Conservation (phyloP, 2,888 invertebrate genomes). For the Eustalomyia histrio region DNA sequence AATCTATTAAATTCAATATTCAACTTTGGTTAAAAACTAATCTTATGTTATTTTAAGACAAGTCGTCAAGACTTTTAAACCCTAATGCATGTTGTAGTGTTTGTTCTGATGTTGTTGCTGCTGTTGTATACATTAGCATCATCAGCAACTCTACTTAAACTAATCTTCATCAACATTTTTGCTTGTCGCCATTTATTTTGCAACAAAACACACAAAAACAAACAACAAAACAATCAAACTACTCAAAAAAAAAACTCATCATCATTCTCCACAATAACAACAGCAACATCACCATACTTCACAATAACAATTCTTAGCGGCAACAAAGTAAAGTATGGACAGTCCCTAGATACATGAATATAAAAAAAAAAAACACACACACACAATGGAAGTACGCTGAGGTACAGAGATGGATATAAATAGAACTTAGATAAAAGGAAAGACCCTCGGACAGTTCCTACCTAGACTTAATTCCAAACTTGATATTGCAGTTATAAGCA, state of each 20-base stretch:
- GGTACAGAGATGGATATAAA: neutral
- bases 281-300: conserved; percentile 17
- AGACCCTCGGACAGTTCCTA: no score
- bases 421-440: no score
- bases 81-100: neutral
- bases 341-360: conserved; percentile 20
- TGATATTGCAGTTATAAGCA: no score
- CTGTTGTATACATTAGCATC: conserved; percentile 50
- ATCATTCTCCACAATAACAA: conserved; percentile 33
- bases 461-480: no score
- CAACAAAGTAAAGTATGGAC: conserved; percentile 32
- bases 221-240: conserved; percentile 51
- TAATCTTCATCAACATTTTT: conserved; percentile 75
- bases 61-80: neutral
- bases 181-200: conserved; percentile 70
- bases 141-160: conserved; percentile 63
- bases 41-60: no score
- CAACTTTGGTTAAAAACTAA: no score
- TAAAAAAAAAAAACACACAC: neutral
- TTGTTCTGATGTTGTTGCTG: conserved; percentile 4
- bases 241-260: conserved; percentile 52
- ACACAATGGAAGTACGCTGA: neutral
- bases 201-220: conserved; percentile 32
- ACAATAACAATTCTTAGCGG: conserved; percentile 25
- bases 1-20: no score